Evolutionary conservation across 1,140 invertebrate species (phyloP).

Genomic region (Solenopsis invicta): DNA sequence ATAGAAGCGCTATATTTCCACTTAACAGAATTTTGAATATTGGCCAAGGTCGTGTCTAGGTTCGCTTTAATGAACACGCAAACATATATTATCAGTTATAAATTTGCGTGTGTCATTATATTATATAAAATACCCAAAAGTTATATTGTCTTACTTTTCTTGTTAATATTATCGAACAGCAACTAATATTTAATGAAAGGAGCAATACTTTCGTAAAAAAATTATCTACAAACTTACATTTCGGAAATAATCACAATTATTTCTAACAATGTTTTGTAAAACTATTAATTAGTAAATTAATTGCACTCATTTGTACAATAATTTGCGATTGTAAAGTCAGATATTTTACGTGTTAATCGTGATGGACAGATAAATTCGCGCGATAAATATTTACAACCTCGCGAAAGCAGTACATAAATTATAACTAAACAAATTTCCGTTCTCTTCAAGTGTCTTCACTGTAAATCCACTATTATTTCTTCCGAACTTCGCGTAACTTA

Average conservation of each 20-base stretch:
- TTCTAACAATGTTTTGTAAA: background rate
- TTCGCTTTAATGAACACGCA: slow-evolving; percentile 1
- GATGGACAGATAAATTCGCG: background rate
- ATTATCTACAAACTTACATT: background rate
- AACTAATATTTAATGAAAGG: background rate
- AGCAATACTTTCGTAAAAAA: background rate
- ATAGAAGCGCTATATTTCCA: background rate
- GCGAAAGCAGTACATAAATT: slow-evolving; percentile 9
- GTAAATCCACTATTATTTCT: background rate
- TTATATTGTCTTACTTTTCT: background rate
- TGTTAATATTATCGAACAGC: background rate
- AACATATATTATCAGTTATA: slow-evolving; percentile 19
- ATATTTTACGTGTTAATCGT: background rate
- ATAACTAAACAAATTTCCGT: slow-evolving; percentile 39
- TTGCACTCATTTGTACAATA: background rate
- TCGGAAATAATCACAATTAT: background rate
- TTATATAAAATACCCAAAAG: background rate
- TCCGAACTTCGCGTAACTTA: slow-evolving; percentile 4
- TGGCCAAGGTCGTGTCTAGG: background rate
- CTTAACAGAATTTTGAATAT: slow-evolving; percentile 42
- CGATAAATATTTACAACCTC: slow-evolving; percentile 39
- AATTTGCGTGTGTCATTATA: slow-evolving; percentile 7
- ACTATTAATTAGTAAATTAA: background rate
- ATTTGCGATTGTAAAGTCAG: background rate
- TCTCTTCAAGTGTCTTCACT: background rate